Evolutionary conservation across 1,140 invertebrate genomes (phyloP).

Genomic region (Nebria ingens): DNA sequence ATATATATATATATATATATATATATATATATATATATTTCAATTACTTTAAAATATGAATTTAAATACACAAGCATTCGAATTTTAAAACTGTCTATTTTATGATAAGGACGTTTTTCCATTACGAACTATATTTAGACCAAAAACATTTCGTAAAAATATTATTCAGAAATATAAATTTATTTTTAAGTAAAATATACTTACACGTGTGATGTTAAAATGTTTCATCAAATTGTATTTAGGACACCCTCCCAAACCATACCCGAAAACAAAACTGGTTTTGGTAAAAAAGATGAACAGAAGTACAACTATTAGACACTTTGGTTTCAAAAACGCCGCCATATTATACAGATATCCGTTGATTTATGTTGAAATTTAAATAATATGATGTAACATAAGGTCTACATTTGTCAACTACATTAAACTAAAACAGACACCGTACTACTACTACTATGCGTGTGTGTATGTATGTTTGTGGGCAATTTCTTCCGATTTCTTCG

Average conservation of each 20-base stretch:
- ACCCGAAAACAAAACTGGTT: constrained; percentile 10
- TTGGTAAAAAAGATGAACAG: neutral
- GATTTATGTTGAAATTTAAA: no score
- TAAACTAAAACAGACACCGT: no score
- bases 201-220: constrained; percentile 48
- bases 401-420: neutral
- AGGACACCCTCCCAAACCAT: constrained; percentile 48
- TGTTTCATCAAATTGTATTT: constrained; percentile 45
- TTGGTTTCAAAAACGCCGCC: neutral
- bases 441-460: no score
- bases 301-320: constrained; percentile 2
- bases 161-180: neutral
- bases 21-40: no score
- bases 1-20: neutral
- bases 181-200: constrained; percentile 19
- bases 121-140: no score
- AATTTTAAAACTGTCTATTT: no score
- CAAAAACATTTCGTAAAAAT: no score
- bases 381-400: neutral
- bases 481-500: neutral
- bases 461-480: neutral
- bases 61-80: neutral
- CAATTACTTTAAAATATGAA: neutral
- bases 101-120: no score
- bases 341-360: neutral